Evolutionary conservation across 2,888 invertebrate genomes (phyloP), one percentile per base, ranked within the genome.

Genomic region (Drosophila planitibia): DNA sequence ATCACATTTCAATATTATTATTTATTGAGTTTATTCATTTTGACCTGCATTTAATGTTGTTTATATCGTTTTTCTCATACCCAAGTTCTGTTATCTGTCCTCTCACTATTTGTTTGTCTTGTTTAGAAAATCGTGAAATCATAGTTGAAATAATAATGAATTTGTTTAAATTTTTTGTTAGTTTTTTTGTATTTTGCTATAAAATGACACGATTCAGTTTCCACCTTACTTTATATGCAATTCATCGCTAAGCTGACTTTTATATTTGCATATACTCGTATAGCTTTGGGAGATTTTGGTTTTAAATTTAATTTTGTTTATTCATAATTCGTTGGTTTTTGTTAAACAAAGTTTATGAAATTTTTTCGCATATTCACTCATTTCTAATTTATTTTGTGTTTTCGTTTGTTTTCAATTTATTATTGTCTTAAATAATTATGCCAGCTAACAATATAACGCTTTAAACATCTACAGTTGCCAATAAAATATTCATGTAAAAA

Each of bases 341-440:
- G 53, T 78, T 67, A 62, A 76, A 75, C 67, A 54, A 81, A 72
- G 61, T 62, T 65, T 62, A 62, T 68, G 68, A 52, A 54, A 57
- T 64, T 60, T 74, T 25, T 55, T 37, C n/a, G 44, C 51, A 30
- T 44, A 53, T 76, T 52, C 16, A 52, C 47, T 60, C n/a, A 14
- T 14, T 62, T 51, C 53, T 33, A n/a, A 28, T 39, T 39, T 28
- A 12, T 63, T 62, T 60, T 30, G 30, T 44, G 2, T 66, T 66
- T 49, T 59, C 28, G 28, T 39, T 57, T 30, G 19, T 57, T 61
- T 75, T 71, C 77, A 81, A 82, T 83, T 66, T 76, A 62, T 91
- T 91, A 91, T 91, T 91, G 90, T 91, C 90, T 91, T 88, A 91
- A 88, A 91, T 69, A 91, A 91, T 83, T 82, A 90, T 79, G 79